phyloP scores from a whole-genome alignment of 2,113 vertebrate species.

The Phalacrocorax carbo region DNA sequence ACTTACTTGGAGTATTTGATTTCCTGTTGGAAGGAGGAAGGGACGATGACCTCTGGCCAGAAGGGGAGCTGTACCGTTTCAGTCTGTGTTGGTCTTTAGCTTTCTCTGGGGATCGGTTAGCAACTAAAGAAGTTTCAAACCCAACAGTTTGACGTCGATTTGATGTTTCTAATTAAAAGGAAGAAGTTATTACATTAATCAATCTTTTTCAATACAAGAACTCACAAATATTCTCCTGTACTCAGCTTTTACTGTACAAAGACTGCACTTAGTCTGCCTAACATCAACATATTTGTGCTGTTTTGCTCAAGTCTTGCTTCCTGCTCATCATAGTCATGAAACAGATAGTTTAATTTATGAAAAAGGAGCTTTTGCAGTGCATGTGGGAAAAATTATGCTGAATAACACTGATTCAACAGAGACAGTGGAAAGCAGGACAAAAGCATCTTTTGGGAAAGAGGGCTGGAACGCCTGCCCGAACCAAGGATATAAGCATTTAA shows the following conservation, averaged over 20 bases:
- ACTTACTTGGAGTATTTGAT: conserved; percentile 82
- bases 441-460: not conserved
- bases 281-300: not conserved
- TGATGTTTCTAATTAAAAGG: conserved; percentile 72
- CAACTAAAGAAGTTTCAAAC: conserved; percentile 72
- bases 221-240: not conserved
- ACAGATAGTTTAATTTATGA: not conserved
- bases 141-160: conserved; percentile 76
- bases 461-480: not conserved
- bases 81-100: conserved; percentile 73
- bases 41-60: conserved; percentile 87
- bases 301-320: not conserved
- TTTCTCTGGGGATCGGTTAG: conserved; percentile 74
- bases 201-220: not conserved
- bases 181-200: not conserved
- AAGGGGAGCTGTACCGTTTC: conserved; percentile 81
- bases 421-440: not conserved
- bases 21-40: conserved; percentile 86
- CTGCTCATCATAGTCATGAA: not conserved
- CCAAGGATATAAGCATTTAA: not conserved
- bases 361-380: not conserved
- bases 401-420: not conserved
- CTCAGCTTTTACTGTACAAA: not conserved
- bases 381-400: not conserved
- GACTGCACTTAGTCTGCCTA: not conserved